Evolutionary conservation across 2,113 vertebrate genomes (phyloP), one percentile per base, ranked within the genome.

Genomic region (Fulica atra): DNA sequence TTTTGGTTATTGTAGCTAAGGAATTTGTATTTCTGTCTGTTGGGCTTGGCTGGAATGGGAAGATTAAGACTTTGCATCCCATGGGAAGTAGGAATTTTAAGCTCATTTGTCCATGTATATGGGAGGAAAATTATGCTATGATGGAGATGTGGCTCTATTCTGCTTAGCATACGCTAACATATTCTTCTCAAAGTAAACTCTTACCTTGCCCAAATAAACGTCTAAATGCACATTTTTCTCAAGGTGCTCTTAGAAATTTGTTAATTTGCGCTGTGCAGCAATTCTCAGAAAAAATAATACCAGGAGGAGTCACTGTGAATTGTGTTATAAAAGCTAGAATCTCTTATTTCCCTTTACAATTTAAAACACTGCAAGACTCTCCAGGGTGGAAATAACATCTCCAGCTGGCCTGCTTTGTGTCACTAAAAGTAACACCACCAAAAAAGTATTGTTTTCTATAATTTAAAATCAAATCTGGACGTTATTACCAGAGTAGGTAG

Each of bases 171-270:
- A 80, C 89, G 81, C 44, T 91, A 76, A 92, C 61, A 4, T 26
- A 71, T 71, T 85, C 36, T 92, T 93, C 40, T 91, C 66, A 40
- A 4, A 61, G 61, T 82, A 65, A 84, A 87, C 53, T 82, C 84
- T 93, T 92, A 76, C 66, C 57, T 93, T 92, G 53, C 77, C 89
- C 89, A 91, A 95, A 92, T 95, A 95, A 96, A 92, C 91, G 96
- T 95, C 16, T 72, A 96, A 95, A 94, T 81, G 48, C 15, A 0
- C 69, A 68, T 95, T 94, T 95, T 59, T 96, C 96, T 97, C 91
- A 91, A 92, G 93, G 81, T 94, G 89, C 93, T 93, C 81, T 25
- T 92, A 91, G 84, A 91, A 61, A 84, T 92, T 96, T 89, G 35
- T 91, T 79, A 87, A 33, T 72, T 73, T 92, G 86, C 77, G 84